These are phyloP conservation scores for Dryobota labecula DNA, from an alignment of 2,888 invertebrate genomes.

Conservation along the genomic window DNA sequence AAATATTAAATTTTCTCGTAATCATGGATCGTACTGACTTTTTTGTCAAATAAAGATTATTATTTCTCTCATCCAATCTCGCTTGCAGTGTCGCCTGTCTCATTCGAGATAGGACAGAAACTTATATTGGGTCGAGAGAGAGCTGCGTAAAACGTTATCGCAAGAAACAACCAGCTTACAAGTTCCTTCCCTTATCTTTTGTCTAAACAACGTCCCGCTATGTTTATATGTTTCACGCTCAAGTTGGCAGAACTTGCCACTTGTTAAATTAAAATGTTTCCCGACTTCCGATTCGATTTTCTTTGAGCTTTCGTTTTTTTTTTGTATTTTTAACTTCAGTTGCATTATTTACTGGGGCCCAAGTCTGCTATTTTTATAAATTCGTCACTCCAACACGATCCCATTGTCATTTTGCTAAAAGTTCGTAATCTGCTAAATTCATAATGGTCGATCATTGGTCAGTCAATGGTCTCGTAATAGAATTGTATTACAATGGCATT, in stretches of 20 bases:
- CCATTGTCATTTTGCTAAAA: no score
- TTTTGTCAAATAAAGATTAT: not conserved
- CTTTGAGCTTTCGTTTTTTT: slow-evolving; percentile 53
- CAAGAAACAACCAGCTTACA: slow-evolving; percentile 74
- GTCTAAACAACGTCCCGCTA: slow-evolving; percentile 74
- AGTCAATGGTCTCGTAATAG: no score
- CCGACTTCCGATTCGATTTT: slow-evolving; percentile 60
- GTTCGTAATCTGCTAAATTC: no score
- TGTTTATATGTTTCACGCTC: slow-evolving; percentile 66
- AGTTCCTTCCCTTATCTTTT: slow-evolving; percentile 75
- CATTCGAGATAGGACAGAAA: slow-evolving; percentile 72
- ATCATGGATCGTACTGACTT: no score
- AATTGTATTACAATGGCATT: no score
- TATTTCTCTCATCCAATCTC: slow-evolving; percentile 1
- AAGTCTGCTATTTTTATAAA: no score
- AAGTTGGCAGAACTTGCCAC: slow-evolving; percentile 66
- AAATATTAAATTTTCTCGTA: no score
- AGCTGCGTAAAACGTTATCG: slow-evolving; percentile 77
- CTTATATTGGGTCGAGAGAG: slow-evolving; percentile 76
- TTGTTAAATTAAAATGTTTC: slow-evolving; percentile 71
- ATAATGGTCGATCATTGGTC: no score
- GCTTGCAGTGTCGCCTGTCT: slow-evolving; percentile 32
- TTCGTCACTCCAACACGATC: no score
- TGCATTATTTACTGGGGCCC: slow-evolving; percentile 23
- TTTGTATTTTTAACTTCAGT: slow-evolving; percentile 35